Conservation (phyloP, 2,797 vertebrate genomes). For the Eidolon dupreanum region DNA sequence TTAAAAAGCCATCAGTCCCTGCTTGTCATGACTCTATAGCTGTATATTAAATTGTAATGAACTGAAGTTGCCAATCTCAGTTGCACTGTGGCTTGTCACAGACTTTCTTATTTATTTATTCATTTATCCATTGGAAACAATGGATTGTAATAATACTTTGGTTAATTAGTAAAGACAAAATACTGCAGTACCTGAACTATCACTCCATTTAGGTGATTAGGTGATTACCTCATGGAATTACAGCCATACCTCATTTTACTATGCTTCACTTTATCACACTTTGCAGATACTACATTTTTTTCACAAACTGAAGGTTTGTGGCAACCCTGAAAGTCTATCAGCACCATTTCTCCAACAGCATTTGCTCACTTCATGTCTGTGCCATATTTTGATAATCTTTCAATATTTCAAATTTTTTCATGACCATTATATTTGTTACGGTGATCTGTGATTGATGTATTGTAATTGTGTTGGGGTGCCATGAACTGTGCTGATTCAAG, state of each 20-base stretch:
- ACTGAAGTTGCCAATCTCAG: neutral
- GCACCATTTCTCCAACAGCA: neutral
- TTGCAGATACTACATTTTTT: neutral
- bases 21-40: neutral
- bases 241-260: neutral
- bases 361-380: neutral
- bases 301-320: neutral
- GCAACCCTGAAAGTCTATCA: neutral
- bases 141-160: neutral
- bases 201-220: neutral
- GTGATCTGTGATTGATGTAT: neutral
- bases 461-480: neutral
- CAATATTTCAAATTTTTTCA: neutral
- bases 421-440: neutral
- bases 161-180: constrained; percentile 15
- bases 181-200: neutral
- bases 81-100: neutral
- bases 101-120: neutral
- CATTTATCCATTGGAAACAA: neutral
- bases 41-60: neutral
- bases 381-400: neutral
- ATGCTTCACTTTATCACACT: neutral
- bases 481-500: neutral
- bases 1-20: neutral
- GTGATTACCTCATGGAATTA: neutral